These are phyloP conservation scores for Mustelus asterias DNA, from an alignment of 2,113 vertebrate genomes.

Conservation along the genomic window DNA sequence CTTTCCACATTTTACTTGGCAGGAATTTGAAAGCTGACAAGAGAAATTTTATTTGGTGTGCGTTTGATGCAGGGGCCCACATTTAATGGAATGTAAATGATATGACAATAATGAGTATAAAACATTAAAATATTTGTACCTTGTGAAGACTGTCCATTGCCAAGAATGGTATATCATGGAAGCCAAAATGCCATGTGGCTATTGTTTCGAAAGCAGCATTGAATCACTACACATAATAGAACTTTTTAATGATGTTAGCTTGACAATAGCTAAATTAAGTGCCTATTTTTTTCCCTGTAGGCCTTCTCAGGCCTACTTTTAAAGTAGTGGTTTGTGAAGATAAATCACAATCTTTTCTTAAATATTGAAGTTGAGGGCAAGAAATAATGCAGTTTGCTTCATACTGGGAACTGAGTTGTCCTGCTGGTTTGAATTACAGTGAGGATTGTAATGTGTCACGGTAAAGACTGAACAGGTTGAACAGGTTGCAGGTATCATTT, in stretches of 20 bases:
- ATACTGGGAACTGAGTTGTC: background rate
- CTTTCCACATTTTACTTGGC: constrained; percentile 22
- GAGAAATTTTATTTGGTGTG: constrained; percentile 12
- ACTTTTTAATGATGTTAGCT: background rate
- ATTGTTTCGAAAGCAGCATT: background rate
- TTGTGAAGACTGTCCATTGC: background rate
- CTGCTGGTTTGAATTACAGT: background rate
- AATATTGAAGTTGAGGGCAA: background rate
- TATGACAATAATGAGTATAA: background rate
- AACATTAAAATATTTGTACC: background rate
- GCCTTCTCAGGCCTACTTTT: background rate
- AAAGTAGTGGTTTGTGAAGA: background rate
- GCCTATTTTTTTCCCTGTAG: background rate
- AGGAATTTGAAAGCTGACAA: background rate
- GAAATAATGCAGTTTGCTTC: background rate
- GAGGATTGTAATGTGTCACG: background rate
- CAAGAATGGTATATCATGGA: background rate
- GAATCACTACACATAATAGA: background rate
- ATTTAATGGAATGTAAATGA: background rate
- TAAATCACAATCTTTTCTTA: background rate
- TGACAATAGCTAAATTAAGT: background rate
- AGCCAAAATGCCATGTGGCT: background rate
- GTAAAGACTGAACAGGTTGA: background rate
- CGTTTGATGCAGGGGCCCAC: background rate
- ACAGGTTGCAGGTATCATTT: no score